Evolutionary conservation across 2,888 invertebrate genomes (phyloP), one percentile per base, ranked within the genome.

Genomic region (Oxystoma pomonae): DNA sequence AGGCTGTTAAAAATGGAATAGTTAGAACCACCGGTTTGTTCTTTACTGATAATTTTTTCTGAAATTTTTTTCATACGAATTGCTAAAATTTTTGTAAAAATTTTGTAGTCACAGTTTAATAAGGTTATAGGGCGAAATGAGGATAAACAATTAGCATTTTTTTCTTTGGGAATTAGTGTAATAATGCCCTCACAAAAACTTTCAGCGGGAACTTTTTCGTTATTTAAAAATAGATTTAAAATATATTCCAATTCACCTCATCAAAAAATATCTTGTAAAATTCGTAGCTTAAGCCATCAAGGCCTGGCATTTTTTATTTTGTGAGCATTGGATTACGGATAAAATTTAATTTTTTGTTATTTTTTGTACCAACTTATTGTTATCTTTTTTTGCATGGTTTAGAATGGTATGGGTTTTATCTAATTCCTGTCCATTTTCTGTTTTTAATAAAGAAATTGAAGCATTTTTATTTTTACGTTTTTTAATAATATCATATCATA

Each of bases 231-330:
- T 35, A 35, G 19, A 20, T 57, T 57, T n/a, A n/a, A n/a, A n/a
- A n/a, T n/a, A n/a, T n/a, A n/a, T n/a, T n/a, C n/a, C n/a, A n/a
- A n/a, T n/a, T n/a, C n/a, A n/a, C n/a, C n/a, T 50, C 51, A 2
- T 58, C 1, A 58, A 58, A 58, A 49, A 58, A 58, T n/a, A 16
- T 5, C 9, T 1, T 49, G 49, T 58, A 58, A 58, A 58, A 50
- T 58, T 58, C 49, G 5, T 58, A 58, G 2, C 17, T 16, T 58
- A 58, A 17, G 1, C 58, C 12, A 35, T 58, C 58, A 12, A 49
- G 19, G 12, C 9, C 35, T 16, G 58, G 58, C 58, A 50, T 58
- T 49, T 58, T 18, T 58, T 58, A 22, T 58, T 20, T 58, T 58
- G 17, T 35, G 49, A 3, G 12, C n/a, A n/a, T 1, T 16, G 7